Evolutionary conservation across 2,888 invertebrate species (phyloP).

Genomic region (Unio pictorum): DNA sequence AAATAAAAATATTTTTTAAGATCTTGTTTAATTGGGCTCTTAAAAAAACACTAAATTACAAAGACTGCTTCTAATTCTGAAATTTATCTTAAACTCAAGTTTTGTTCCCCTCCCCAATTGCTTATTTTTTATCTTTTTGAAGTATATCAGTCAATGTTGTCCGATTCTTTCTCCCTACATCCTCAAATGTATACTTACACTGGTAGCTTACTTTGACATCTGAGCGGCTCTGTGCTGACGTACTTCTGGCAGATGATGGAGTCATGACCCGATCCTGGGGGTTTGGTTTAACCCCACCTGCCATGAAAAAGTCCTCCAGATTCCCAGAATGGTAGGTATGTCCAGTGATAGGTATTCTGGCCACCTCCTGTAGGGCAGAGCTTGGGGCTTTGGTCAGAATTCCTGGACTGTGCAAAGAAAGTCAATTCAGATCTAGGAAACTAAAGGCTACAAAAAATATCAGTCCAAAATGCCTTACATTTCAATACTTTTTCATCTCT

Average conservation of each 20-base stretch:
- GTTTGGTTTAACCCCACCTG: slow-evolving; percentile 47
- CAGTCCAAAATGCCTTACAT: too few species aligned
- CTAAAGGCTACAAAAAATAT: too few species aligned
- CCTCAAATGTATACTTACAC: slow-evolving; percentile 42
- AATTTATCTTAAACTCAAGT: background rate
- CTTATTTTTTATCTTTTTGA: too few species aligned
- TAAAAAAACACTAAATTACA: too few species aligned
- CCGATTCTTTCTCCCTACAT: background rate
- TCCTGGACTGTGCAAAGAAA: slow-evolving; percentile 29
- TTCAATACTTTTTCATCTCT: too few species aligned
- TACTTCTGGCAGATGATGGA: slow-evolving; percentile 41
- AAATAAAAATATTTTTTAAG: too few species aligned
- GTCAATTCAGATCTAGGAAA: too few species aligned
- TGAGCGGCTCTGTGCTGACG: slow-evolving; percentile 28
- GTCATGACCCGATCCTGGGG: slow-evolving; percentile 41
- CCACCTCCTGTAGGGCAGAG: slow-evolving; percentile 49
- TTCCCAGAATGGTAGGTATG: slow-evolving; percentile 36
- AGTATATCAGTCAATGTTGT: background rate
- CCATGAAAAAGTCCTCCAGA: slow-evolving; percentile 59
- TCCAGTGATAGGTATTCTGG: slow-evolving; percentile 35
- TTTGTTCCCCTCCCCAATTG: background rate
- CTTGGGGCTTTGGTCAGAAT: slow-evolving; percentile 61
- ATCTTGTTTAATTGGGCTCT: too few species aligned
- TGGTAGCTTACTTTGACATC: slow-evolving; percentile 59
- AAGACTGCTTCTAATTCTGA: background rate